Conservation (phyloP, 2,113 vertebrate genomes). For the Labeo rohita region DNA sequence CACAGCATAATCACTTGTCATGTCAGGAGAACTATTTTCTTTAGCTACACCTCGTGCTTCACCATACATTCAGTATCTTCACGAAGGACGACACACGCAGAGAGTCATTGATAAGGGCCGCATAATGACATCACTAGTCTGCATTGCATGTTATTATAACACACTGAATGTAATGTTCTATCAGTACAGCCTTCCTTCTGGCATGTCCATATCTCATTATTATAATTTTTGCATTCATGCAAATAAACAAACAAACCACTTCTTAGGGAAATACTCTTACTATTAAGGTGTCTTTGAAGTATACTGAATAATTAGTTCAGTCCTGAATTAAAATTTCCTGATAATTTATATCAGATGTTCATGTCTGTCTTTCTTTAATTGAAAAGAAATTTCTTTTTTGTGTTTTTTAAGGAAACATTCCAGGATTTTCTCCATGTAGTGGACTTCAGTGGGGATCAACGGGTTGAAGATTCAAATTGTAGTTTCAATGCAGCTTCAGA, state of each 20-base stretch:
- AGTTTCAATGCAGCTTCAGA: no score
- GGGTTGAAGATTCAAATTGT: no score
- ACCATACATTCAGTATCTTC: neutral
- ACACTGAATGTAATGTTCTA: constrained; percentile 4
- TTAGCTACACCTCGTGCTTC: neutral
- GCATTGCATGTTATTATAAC: neutral
- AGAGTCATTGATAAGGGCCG: constrained; percentile 21
- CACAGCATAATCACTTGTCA: constrained; percentile 19
- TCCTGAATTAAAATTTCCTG: no score
- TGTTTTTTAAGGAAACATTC: no score
- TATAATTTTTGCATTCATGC: neutral
- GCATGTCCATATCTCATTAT: constrained; percentile 20
- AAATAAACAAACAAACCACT: neutral
- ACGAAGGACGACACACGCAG: neutral
- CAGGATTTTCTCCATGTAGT: no score
- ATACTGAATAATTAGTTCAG: no score
- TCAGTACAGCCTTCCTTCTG: neutral
- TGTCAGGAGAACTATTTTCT: neutral
- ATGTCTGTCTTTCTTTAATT: no score
- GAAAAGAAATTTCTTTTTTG: no score
- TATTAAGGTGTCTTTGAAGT: no score
- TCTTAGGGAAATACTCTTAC: neutral
- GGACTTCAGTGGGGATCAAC: no score
- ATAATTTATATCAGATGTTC: no score
- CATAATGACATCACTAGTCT: constrained; percentile 32